Evolutionary conservation across 2,888 invertebrate species (phyloP), one percentile per base, ranked within the genome.

Genomic region (Encarsia formosa): DNA sequence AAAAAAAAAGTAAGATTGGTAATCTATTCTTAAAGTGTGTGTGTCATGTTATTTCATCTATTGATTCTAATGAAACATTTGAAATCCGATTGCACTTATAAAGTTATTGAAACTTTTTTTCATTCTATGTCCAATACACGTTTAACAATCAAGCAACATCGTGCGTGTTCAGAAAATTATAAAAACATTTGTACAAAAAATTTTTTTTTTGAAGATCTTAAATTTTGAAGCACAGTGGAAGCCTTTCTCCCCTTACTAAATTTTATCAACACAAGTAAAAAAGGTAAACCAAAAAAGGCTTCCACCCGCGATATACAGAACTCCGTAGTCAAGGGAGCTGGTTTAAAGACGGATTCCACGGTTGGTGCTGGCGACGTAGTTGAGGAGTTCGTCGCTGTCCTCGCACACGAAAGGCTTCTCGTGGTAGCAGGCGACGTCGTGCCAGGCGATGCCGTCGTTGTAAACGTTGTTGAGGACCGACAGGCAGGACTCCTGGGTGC

Each of bases 381-480:
- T 87, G 66, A 92, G 80, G 57, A 93, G 83, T 71, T 92, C 92
- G 46, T 91, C 91, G 56, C 87, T 88, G 75, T 93, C 92, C 72
- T 92, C 93, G 74, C 92, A 93, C 62, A 93, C 84, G 71, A 92
- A 83, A 2, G 92, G 92, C 71, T 93, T 93, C 76, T 92, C 90
- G 76, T 92, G 92, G 75, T 92, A 91, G 75, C 92, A 92, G 59
- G 91, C 91, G 47, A 92, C 91, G 75, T 92, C 92, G 76, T 92
- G 92, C 92, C 92, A 93, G 61, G 89, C 90, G 71, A 93, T 90
- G 60, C 92, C 92, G 70, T 93, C 93, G 68, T 87, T 90, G 81
- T 93, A 93, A 6, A 93, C 92, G 75, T 93, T 93, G 79, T 93
- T 92, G 59, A 93, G 79, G 58, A 92, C 81, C 50, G 90, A 87